A percentile compares a stretch with the other conserved stretches of the same genome.
These are phyloP conservation scores for Turdus rufiventris DNA, from an alignment of 2,113 vertebrate genomes.

Conservation along the genomic window DNA sequence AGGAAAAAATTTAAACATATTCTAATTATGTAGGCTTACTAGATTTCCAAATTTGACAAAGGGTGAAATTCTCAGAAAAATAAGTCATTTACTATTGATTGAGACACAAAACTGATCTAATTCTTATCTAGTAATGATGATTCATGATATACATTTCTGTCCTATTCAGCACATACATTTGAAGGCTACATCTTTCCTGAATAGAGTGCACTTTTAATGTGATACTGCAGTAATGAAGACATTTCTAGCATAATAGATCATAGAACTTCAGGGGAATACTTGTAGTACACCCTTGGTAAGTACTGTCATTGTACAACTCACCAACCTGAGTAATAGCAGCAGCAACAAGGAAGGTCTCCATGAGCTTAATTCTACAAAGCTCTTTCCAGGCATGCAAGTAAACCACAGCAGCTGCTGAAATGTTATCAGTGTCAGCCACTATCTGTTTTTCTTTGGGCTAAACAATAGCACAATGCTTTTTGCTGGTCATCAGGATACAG, in stretches of 20 bases:
- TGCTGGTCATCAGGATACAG: neutral
- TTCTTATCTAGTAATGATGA: neutral
- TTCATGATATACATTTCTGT: neutral
- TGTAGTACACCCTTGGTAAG: neutral
- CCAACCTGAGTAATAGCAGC: neutral
- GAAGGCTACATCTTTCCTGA: neutral
- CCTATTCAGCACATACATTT: neutral
- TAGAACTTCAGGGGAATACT: neutral
- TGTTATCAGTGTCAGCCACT: neutral
- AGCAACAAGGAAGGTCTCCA: neutral
- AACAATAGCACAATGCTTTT: neutral
- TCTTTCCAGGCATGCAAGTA: neutral
- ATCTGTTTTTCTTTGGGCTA: neutral
- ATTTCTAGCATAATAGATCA: neutral
- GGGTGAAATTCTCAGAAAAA: neutral
- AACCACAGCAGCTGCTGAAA: neutral
- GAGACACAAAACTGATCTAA: neutral
- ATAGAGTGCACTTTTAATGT: neutral
- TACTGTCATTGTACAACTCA: neutral
- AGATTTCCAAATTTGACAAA: neutral
- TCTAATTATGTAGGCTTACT: neutral
- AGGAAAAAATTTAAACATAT: neutral
- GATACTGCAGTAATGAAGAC: neutral
- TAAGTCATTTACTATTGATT: neutral
- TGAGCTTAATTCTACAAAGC: neutral